phyloP scores from a whole-genome alignment of 2,113 vertebrate genomes.

The Agelaius phoeniceus region DNA sequence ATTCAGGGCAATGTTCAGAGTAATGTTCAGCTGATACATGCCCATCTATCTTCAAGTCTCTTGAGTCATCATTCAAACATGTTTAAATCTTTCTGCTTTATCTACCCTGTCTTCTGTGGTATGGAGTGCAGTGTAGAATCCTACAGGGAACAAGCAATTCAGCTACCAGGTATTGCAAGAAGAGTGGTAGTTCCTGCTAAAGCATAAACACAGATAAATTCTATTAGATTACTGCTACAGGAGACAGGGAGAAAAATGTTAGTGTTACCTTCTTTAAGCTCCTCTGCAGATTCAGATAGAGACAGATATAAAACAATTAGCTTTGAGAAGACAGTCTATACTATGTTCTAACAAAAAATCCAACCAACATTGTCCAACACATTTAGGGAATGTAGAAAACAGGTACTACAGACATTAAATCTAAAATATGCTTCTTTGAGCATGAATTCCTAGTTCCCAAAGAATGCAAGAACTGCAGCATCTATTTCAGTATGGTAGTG shows the following conservation, averaged over 20 bases:
- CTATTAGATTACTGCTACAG: not conserved
- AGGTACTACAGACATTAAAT: not conserved
- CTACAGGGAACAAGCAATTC: not conserved
- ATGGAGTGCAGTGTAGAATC: not conserved
- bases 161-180: not conserved
- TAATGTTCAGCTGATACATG: not conserved
- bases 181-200: not conserved
- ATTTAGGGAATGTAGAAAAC: not conserved
- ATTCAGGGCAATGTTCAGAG: not conserved
- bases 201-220: not conserved
- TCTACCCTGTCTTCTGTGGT: not conserved
- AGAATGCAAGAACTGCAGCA: not conserved
- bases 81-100: not conserved
- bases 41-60: not conserved
- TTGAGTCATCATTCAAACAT: not conserved
- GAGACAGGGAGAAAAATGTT: not conserved
- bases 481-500: not conserved
- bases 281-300: slow-evolving; percentile 77
- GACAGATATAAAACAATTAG: slow-evolving; percentile 50
- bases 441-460: not conserved
- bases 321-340: not conserved
- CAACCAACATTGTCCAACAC: not conserved
- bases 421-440: not conserved
- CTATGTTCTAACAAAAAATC: not conserved
- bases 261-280: slow-evolving; percentile 88